These are phyloP conservation scores for Scelioninae gen. 1 DNA, from an alignment of 2,888 invertebrate species.

Conservation along the genomic window DNA sequence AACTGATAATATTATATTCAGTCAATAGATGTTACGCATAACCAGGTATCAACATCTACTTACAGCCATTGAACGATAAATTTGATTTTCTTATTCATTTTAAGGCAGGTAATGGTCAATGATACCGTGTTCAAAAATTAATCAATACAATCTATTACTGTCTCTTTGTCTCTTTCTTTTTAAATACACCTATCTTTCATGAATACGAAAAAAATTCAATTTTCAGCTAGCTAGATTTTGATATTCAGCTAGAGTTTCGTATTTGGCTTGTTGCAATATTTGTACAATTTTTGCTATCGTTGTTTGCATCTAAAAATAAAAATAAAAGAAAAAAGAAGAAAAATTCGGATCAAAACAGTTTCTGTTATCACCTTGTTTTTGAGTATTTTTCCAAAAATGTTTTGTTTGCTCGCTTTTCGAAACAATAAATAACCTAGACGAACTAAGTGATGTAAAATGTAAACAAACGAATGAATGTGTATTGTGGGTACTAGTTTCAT, in stretches of 20 bases:
- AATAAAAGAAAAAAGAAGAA: not conserved
- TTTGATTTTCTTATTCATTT: not conserved
- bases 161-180: no score
- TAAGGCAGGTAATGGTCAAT: slow-evolving; percentile 3
- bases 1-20: slow-evolving; percentile 1
- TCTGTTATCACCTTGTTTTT: not conserved
- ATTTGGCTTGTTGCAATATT: not conserved
- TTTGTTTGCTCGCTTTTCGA: not conserved
- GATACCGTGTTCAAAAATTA: not conserved
- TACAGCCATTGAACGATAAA: slow-evolving; percentile 9
- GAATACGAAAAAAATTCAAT: no score
- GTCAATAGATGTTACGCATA: not conserved
- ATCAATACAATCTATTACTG: not conserved
- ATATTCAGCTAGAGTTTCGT: not conserved
- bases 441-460: no score
- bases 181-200: no score
- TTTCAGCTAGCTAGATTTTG: no score
- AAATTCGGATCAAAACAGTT: not conserved
- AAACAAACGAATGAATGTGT: slow-evolving; percentile 1
- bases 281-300: not conserved
- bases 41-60: not conserved
- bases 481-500: slow-evolving; percentile 21
- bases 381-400: slow-evolving; percentile 10
- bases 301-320: no score
- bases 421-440: not conserved